Conservation (phyloP, 2,797 vertebrate genomes). For the Rallus crepitans region DNA sequence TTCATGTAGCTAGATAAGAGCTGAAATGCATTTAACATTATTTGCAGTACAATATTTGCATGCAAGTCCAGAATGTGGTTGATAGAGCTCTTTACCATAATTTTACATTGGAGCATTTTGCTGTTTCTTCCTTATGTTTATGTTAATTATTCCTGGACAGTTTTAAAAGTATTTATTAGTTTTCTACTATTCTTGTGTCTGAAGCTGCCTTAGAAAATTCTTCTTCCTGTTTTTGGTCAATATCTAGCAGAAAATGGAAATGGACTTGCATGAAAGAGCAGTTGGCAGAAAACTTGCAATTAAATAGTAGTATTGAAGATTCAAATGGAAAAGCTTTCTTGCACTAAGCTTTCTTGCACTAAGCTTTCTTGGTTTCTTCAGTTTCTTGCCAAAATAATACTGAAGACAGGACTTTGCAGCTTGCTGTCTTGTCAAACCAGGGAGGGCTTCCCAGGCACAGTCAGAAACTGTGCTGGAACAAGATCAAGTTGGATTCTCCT, state of each 20-base stretch:
- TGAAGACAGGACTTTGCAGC: not conserved
- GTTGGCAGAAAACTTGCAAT: not conserved
- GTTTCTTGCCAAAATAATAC: not conserved
- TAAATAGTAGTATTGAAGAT: not conserved
- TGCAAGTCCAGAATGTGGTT: not conserved
- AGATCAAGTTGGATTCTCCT: not conserved
- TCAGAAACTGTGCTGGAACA: accelerated
- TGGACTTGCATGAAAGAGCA: not conserved
- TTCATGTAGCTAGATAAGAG: not conserved
- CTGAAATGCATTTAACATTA: not conserved
- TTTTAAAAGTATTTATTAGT: not conserved
- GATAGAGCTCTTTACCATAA: not conserved
- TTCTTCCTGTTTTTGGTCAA: not conserved
- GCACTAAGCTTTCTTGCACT: not conserved
- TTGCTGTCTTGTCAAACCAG: not conserved
- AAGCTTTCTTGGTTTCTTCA: not conserved
- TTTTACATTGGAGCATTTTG: not conserved
- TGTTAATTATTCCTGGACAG: not conserved
- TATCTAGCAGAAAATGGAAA: not conserved
- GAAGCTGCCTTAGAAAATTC: not conserved
- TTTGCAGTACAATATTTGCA: not conserved
- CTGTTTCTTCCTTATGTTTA: not conserved
- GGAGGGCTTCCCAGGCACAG: not conserved
- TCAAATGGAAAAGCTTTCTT: not conserved
- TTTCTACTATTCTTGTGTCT: not conserved